Evolutionary conservation across 92 coral and sea anemone species (phyloP).

Genomic region (Palythoa grandis): DNA sequence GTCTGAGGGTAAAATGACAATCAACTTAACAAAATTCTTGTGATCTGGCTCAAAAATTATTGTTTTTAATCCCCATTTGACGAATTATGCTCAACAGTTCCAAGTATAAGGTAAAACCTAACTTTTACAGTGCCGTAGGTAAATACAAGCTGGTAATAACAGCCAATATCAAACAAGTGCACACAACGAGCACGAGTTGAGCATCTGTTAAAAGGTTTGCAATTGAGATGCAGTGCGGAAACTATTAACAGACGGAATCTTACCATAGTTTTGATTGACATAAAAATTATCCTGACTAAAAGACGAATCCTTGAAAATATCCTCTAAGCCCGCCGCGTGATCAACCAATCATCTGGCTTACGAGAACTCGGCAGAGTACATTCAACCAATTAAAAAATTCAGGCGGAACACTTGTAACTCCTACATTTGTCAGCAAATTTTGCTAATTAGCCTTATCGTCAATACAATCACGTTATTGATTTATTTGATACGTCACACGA

Average conservation of each 20-base stretch:
- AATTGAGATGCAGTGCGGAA: conserved; percentile 46
- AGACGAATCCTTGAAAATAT: conserved; percentile 80
- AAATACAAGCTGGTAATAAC: conserved; percentile 11
- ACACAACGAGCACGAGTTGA: conserved; percentile 48
- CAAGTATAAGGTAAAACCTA: not conserved
- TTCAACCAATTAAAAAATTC: conserved; percentile 64
- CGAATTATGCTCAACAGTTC: not conserved
- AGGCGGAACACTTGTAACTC: conserved; percentile 62
- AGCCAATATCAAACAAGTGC: conserved; percentile 9
- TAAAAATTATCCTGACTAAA: conserved; percentile 83
- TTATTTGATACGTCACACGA: conserved; percentile 97
- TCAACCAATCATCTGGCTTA: conserved; percentile 62
- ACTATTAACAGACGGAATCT: conserved; percentile 61
- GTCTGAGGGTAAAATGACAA: conserved; percentile 22
- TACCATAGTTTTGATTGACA: conserved; percentile 83
- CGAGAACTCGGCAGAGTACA: conserved; percentile 24
- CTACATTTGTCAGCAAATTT: conserved; percentile 95
- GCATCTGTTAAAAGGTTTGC: conserved; percentile 69
- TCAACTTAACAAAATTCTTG: not conserved
- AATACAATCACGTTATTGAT: conserved; percentile 99
- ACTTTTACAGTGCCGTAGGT: not conserved
- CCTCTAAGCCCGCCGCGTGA: conserved; percentile 61
- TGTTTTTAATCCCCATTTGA: not conserved
- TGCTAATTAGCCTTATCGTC: conserved; percentile 99
- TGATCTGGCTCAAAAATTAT: not conserved